Conservation (phyloP, 2,113 vertebrate species). For the Emydocephalus ijimae region DNA sequence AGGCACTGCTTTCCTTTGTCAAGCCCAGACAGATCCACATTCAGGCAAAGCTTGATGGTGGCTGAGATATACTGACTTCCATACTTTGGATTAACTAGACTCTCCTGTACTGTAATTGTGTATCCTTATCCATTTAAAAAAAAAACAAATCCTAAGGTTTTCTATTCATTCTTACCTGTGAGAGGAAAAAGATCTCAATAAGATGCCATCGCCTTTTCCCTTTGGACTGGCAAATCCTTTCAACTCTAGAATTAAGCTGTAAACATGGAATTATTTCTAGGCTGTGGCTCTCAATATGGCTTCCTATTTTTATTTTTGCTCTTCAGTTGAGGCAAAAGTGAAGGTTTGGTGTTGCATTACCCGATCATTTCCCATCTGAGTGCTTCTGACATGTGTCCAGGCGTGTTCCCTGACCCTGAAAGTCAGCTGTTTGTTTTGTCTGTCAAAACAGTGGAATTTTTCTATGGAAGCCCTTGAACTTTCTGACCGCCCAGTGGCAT, state of each 20-base stretch:
- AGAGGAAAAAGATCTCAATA: not conserved
- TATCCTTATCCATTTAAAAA: not conserved
- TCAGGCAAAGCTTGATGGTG: not conserved
- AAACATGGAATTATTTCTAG: not conserved
- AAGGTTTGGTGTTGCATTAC: not conserved
- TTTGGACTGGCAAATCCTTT: not conserved
- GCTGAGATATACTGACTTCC: not conserved
- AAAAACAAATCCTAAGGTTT: not conserved
- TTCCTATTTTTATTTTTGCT: not conserved
- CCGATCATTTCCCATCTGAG: not conserved
- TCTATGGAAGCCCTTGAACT: not conserved
- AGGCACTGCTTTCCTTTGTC: not conserved
- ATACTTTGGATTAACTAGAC: not conserved
- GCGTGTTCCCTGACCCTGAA: not conserved
- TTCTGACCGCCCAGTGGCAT: not conserved
- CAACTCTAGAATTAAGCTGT: not conserved
- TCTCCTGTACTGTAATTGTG: not conserved
- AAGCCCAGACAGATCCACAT: not conserved
- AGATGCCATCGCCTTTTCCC: not conserved
- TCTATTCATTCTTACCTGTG: not conserved
- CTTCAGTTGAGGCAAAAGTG: not conserved
- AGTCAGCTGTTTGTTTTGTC: not conserved
- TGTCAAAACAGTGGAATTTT: not conserved
- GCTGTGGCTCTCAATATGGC: not conserved
- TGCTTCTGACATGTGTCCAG: not conserved